These are phyloP conservation scores for Drosophila biarmipes DNA, from an alignment of 1,140 invertebrate species.

Conservation along the genomic window DNA sequence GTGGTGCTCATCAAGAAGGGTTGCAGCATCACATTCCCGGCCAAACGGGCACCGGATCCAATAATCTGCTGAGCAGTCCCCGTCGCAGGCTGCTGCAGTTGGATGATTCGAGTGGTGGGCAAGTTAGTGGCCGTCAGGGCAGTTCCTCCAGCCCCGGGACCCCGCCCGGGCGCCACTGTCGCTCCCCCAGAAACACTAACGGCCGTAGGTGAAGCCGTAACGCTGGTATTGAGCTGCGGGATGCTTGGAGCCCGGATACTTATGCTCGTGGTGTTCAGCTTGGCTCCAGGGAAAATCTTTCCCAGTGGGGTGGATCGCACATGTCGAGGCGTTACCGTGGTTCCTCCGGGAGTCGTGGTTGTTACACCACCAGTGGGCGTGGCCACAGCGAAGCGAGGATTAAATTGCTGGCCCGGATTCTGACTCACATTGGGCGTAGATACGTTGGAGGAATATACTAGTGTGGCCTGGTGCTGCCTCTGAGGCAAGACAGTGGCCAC, in stretches of 20 bases:
- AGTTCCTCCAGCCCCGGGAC: constrained; percentile 48
- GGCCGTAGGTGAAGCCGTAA: constrained; percentile 57
- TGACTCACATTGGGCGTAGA: constrained; percentile 50
- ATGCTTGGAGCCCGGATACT: constrained; percentile 80
- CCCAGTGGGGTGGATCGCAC: constrained; percentile 77
- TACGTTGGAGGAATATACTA: constrained; percentile 81
- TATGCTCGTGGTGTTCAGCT: constrained; percentile 80
- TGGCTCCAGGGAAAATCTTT: constrained; percentile 71
- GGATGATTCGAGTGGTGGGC: constrained; percentile 80
- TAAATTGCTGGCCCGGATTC: constrained; percentile 68
- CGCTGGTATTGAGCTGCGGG: constrained; percentile 59
- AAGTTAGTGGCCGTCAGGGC: constrained; percentile 67
- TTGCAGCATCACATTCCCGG: constrained; percentile 78
- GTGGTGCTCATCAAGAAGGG: constrained; percentile 81
- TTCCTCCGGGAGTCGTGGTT: constrained; percentile 61
- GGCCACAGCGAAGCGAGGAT: constrained; percentile 80
- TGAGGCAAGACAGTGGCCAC: constrained; percentile 80
- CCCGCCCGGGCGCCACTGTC: constrained; percentile 51
- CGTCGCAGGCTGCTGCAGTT: constrained; percentile 76
- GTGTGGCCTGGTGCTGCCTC: constrained; percentile 79
- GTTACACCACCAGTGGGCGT: constrained; percentile 54
- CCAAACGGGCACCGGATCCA: constrained; percentile 65
- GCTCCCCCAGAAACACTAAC: constrained; percentile 62
- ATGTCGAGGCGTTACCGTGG: constrained; percentile 66
- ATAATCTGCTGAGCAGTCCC: constrained; percentile 74